Evolutionary conservation across 2,797 vertebrate genomes (phyloP).

Genomic region (Erithacus rubecula): DNA sequence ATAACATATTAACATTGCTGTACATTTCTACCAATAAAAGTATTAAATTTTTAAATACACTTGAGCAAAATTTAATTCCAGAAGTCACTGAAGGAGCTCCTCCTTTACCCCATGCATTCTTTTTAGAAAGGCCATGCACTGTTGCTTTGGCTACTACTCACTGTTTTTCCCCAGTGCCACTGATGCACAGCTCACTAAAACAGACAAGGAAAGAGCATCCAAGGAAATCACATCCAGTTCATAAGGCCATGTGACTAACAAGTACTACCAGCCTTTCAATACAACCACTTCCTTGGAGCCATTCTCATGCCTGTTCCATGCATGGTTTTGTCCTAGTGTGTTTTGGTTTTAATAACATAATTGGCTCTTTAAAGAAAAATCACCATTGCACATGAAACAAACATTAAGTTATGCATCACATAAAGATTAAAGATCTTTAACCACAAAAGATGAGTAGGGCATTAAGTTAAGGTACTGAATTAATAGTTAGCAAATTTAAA

Average conservation of each 20-base stretch:
- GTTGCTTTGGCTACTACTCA: neutral
- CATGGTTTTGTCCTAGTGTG: neutral
- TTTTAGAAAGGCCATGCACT: neutral
- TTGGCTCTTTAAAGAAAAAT: neutral
- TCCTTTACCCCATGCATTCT: neutral
- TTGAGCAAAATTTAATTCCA: neutral
- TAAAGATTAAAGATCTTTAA: neutral
- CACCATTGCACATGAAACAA: neutral
- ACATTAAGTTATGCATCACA: neutral
- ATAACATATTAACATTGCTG: neutral
- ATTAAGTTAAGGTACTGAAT: neutral
- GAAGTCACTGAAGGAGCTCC: neutral
- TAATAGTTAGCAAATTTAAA: neutral
- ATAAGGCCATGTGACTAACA: neutral
- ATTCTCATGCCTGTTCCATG: neutral
- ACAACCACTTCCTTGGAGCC: neutral
- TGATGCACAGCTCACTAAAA: neutral
- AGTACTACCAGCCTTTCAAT: neutral
- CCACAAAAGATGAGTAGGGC: neutral
- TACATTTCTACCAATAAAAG: neutral
- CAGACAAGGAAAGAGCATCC: neutral
- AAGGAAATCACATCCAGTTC: neutral
- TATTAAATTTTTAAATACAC: neutral
- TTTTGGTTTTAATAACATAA: neutral
- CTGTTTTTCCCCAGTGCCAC: neutral